phyloP scores from a whole-genome alignment of 1,140 invertebrate genomes.

The Listronotus bonariensis region DNA sequence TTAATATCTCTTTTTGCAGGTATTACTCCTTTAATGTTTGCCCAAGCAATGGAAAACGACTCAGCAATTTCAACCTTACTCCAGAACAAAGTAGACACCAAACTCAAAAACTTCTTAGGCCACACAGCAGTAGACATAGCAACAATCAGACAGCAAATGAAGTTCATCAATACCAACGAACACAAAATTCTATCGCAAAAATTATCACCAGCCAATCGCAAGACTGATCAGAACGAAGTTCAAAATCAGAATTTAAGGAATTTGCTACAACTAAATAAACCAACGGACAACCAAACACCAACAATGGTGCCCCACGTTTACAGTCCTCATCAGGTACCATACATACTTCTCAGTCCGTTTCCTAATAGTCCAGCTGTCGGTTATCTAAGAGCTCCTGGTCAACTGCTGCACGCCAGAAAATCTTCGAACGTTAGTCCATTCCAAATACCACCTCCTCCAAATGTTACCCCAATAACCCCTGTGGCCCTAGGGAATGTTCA shows the following conservation, averaged over 20 bases:
- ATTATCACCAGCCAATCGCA: not conserved
- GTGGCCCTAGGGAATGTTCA: slow-evolving; percentile 19
- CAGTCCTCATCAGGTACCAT: not conserved
- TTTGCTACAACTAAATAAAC: slow-evolving; percentile 22
- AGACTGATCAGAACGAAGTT: slow-evolving; percentile 6
- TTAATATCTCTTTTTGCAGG: slow-evolving; percentile 46
- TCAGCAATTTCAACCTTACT: slow-evolving; percentile 38
- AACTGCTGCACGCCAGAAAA: not conserved
- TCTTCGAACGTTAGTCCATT: slow-evolving; percentile 28
- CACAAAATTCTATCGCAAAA: not conserved
- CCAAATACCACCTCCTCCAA: slow-evolving; percentile 23
- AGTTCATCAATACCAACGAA: slow-evolving; percentile 9
- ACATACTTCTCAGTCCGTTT: not conserved
- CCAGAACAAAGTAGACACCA: slow-evolving; percentile 39
- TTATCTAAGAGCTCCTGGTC: not conserved
- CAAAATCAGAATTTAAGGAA: slow-evolving; percentile 23
- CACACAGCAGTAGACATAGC: slow-evolving; percentile 40
- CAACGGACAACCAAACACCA: slow-evolving; percentile 14
- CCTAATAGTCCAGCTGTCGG: not conserved
- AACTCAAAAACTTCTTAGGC: slow-evolving; percentile 39
- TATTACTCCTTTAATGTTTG: slow-evolving; percentile 51
- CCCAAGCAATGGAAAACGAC: slow-evolving; percentile 43
- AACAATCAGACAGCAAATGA: slow-evolving; percentile 24
- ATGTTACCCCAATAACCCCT: slow-evolving; percentile 41
- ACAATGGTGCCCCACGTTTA: not conserved